A percentile compares a stretch with the other conserved stretches of the same genome.
Conservation (phyloP, 2,888 invertebrate species). For the Drosophila suboccidentalis region DNA sequence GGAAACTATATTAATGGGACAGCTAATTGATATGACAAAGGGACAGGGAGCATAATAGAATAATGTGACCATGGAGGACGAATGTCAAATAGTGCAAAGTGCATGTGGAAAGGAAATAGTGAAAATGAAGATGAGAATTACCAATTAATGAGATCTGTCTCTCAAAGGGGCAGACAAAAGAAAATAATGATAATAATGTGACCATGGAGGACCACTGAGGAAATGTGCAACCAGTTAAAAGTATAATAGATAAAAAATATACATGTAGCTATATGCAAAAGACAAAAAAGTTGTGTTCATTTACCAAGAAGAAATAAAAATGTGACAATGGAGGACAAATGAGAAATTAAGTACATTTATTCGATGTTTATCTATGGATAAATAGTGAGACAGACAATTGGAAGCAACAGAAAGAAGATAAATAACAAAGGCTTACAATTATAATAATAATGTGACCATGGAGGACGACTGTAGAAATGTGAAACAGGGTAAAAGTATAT, state of each 20-base stretch:
- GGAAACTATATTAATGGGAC: slow-evolving; percentile 23
- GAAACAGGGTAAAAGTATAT: background rate
- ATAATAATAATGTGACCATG: background rate
- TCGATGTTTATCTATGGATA: no score
- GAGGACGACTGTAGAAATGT: background rate
- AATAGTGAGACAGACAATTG: background rate
- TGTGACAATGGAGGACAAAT: background rate
- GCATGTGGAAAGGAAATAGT: background rate
- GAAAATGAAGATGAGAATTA: background rate
- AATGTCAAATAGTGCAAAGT: background rate
- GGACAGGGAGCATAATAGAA: background rate
- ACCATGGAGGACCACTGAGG: background rate
- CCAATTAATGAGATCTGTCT: slow-evolving; percentile 1
- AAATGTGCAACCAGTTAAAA: background rate
- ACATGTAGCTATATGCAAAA: no score
- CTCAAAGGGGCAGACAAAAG: no score
- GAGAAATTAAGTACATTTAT: background rate
- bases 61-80: slow-evolving; percentile 2
- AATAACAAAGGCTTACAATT: background rate
- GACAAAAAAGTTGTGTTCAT: background rate
- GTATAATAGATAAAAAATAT: background rate
- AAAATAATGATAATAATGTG: background rate
- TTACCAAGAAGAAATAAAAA: background rate
- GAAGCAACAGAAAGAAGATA: background rate
- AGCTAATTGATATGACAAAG: slow-evolving; percentile 18